A percentile compares a stretch with the other conserved stretches of the same genome.
Conservation (phyloP, 2,888 invertebrate genomes). For the Epistrophe grossulariae region DNA sequence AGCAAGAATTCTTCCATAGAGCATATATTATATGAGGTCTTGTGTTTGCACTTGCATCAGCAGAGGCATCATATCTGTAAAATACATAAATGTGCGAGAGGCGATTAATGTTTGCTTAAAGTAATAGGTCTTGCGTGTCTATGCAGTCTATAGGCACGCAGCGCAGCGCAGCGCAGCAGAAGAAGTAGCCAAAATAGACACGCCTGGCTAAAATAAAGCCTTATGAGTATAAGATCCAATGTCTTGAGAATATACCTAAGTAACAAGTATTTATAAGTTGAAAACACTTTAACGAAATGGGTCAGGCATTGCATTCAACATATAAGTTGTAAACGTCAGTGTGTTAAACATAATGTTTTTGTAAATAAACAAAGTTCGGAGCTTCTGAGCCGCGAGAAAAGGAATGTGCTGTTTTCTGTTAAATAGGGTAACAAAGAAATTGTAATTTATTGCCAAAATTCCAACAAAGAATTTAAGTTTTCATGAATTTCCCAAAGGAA, state of each 20-base stretch:
- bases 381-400: not conserved
- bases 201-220: conserved; percentile 51
- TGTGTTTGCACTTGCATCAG: conserved; percentile 46
- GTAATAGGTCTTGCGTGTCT: conserved; percentile 58
- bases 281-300: conserved; percentile 60
- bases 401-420: conserved; percentile 7
- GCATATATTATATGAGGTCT: conserved; percentile 11
- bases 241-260: conserved; percentile 36
- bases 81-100: conserved; percentile 35
- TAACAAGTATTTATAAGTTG: conserved; percentile 12
- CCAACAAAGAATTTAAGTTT: conserved; percentile 5
- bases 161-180: conserved; percentile 3
- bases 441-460: conserved; percentile 15
- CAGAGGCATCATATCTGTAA: conserved; percentile 5
- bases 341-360: too few species aligned
- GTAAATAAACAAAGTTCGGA: conserved; percentile 37
- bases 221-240: not conserved
- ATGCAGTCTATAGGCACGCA: conserved; percentile 50
- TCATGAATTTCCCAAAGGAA: not conserved
- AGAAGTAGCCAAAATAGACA: conserved; percentile 45
- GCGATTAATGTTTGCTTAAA: conserved; percentile 62
- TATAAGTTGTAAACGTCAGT: conserved; percentile 35
- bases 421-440: conserved; percentile 14
- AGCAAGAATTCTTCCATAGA: conserved; percentile 27
- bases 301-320: conserved; percentile 51